Base-by-base conservation (phyloP, 1,140 invertebrate genomes). In the Nixonia krombeini region DNA sequence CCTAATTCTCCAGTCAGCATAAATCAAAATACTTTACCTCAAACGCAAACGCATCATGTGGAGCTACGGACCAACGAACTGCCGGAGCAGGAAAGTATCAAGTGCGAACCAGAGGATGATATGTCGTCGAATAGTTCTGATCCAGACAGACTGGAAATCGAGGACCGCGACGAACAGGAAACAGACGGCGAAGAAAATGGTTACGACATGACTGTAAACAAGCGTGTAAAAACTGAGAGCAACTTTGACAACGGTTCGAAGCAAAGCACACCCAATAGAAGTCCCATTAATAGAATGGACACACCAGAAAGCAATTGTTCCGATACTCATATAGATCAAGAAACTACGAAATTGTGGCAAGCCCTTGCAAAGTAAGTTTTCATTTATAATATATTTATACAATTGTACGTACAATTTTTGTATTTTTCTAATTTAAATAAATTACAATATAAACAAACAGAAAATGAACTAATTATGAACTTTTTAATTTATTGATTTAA, bases 341-440 rank as follows among this genome's bases (percentile, higher is more conserved):
- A 87, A 53, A 87, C 87, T 6, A 84, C 82, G 6, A 87, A 88
- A 72, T 63, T 88, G 0, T 88, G 87, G 87, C 87, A 88, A 70
- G 87, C 86, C 10, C 73, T 88, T 46, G 87, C 86, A 51, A 81
- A 85, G 87, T 88, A 73, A 82, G 76, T 73, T 38, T 13, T 7
- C 37, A 33, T n/a, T 44, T 51, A 29, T 42, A 31, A 28, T 21
- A 18, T 31, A 6, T 21, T 6, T 21, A 21, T 21, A 21, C 21
- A 21, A 21, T 21, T 31, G 8, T 31, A 4, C 9, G 4, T 31
- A n/a, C 29, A 9, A 2, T 31, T 4, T 31, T 31, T 2, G 9
- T 12, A 2, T 31, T 31, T 31, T 31, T 31, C 29, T 31, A 31
- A 31, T n/a, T 21, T 21, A 21, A 21, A 3, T 21, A 21, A 21